Conservation (phyloP, 2,797 vertebrate genomes). For the Phaenicophaeus curvirostris region DNA sequence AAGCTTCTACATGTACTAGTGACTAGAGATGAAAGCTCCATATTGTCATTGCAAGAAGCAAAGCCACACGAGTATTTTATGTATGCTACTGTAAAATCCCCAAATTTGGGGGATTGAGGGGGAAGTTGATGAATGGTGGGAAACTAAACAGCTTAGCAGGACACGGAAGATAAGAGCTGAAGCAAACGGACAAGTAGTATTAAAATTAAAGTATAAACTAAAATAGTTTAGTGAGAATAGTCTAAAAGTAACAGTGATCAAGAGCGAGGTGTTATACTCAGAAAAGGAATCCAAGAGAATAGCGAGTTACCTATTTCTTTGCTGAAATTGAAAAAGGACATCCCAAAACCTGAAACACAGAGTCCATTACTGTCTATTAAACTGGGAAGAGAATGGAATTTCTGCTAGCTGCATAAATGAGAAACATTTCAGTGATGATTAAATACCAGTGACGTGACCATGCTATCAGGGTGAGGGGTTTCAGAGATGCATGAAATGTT, state of each 20-base stretch:
- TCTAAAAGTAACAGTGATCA: background rate
- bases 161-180: background rate
- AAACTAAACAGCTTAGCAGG: background rate
- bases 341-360: background rate
- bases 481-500: too few species aligned
- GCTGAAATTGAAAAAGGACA: background rate
- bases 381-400: background rate
- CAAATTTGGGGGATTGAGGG: too few species aligned
- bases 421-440: background rate
- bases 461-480: background rate
- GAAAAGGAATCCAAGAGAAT: background rate
- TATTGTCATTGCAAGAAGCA: background rate
- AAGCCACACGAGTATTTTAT: background rate
- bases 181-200: background rate
- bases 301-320: background rate
- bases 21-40: background rate
- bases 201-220: background rate
- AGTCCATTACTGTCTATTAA: background rate
- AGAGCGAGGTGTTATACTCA: background rate
- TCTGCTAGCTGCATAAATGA: background rate
- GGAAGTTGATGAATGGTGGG: background rate
- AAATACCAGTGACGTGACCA: background rate
- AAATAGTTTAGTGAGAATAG: background rate
- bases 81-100: background rate
- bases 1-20: background rate